A percentile compares a stretch with the other conserved stretches of the same genome.
Conservation (phyloP, 2,888 invertebrate genomes). For the Toxonevra muliebris region DNA sequence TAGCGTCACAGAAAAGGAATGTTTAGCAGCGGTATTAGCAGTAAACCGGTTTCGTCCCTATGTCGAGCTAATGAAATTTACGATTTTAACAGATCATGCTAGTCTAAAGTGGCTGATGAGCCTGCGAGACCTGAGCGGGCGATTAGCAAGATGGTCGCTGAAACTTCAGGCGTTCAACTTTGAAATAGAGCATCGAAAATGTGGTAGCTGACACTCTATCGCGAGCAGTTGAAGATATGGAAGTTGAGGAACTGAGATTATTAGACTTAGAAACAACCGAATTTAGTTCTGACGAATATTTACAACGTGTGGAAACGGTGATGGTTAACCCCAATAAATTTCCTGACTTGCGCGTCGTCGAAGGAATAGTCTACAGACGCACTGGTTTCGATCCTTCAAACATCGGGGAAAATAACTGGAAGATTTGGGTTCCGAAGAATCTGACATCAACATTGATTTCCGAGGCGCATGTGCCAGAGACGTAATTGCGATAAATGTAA, state of each 20-base stretch:
- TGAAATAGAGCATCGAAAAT: slow-evolving; percentile 41
- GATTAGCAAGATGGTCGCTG: slow-evolving; percentile 43
- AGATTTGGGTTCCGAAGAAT: slow-evolving; percentile 1
- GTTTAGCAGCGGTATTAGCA: slow-evolving; percentile 29
- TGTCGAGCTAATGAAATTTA: slow-evolving; percentile 41
- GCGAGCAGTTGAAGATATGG: slow-evolving; percentile 24
- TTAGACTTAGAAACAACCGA: background rate
- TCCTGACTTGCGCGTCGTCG: slow-evolving; percentile 13
- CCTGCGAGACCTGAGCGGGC: slow-evolving; percentile 45
- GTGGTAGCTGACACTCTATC: slow-evolving; percentile 46
- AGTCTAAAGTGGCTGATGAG: slow-evolving; percentile 46
- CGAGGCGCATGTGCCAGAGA: too few species aligned
- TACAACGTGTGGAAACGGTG: background rate
- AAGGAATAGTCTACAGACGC: slow-evolving; percentile 22
- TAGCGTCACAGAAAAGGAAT: slow-evolving; percentile 32
- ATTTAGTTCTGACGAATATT: slow-evolving; percentile 16
- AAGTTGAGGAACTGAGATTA: background rate
- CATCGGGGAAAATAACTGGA: too few species aligned
- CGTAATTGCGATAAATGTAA: slow-evolving; percentile 28
- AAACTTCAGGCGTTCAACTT: slow-evolving; percentile 43
- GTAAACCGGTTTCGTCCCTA: slow-evolving; percentile 33
- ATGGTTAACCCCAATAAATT: slow-evolving; percentile 1
- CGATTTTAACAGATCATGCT: slow-evolving; percentile 44
- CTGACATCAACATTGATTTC: slow-evolving; percentile 1
- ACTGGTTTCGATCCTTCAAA: too few species aligned